Percentiles rank a stretch among this genome's conserved stretches.
Conservation (phyloP, 1,140 invertebrate species). For the Drosophila varians region DNA sequence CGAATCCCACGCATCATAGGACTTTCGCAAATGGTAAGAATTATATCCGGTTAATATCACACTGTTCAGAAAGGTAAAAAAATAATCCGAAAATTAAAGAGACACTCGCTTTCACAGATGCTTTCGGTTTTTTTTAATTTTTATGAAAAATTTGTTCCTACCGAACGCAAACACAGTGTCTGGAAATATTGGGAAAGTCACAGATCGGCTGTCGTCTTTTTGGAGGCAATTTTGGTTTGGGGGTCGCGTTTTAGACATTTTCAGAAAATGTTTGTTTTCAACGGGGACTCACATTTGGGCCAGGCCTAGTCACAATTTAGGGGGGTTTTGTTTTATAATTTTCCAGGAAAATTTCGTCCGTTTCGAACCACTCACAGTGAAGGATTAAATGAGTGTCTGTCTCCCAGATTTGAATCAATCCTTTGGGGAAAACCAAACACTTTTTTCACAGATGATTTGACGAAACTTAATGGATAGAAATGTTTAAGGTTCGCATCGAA, state of each 20-base stretch:
- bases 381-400: slow-evolving; percentile 17
- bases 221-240: slow-evolving; percentile 56
- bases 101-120: slow-evolving; percentile 47
- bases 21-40: background rate
- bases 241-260: slow-evolving; percentile 57
- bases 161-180: slow-evolving; percentile 50
- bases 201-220: slow-evolving; percentile 56
- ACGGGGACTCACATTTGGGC: slow-evolving; percentile 17
- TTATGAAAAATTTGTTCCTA: slow-evolving; percentile 59
- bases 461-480: slow-evolving; percentile 56
- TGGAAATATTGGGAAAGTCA: slow-evolving; percentile 28
- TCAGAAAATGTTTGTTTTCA: slow-evolving; percentile 59
- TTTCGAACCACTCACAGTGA: slow-evolving; percentile 53
- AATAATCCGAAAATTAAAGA: slow-evolving; percentile 3
- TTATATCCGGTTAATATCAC: slow-evolving; percentile 8
- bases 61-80: slow-evolving; percentile 4
- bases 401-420: background rate
- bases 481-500: slow-evolving; percentile 35
- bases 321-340: slow-evolving; percentile 41
- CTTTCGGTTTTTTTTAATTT: slow-evolving; percentile 52
- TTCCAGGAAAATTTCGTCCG: slow-evolving; percentile 62
- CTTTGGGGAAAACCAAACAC: background rate
- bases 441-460: slow-evolving; percentile 71
- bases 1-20: background rate
- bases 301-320: slow-evolving; percentile 42